Conservation (phyloP, 2,888 invertebrate genomes). For the Mantis religiosa region DNA sequence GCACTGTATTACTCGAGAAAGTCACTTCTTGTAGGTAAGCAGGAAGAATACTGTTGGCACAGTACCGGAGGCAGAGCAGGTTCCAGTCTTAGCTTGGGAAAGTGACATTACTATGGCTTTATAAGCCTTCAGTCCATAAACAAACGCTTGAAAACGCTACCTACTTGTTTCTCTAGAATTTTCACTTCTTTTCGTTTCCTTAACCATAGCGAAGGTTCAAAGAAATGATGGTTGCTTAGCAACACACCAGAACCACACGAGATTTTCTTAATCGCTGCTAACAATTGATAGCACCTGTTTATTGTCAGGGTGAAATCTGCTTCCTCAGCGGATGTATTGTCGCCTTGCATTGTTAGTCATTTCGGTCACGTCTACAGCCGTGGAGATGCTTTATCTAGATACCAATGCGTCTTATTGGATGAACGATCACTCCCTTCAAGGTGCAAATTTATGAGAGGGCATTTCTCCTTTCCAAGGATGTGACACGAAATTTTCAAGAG, state of each 20-base stretch:
- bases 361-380: constrained; percentile 2
- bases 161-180: background rate
- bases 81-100: background rate
- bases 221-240: too few species aligned
- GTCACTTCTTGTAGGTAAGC: background rate
- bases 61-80: background rate
- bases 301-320: background rate
- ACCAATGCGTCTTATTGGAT: background rate
- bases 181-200: background rate
- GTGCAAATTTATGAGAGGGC: too few species aligned
- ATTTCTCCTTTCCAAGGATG: too few species aligned
- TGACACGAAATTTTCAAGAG: too few species aligned
- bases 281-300: too few species aligned
- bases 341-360: background rate
- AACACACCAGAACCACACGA: too few species aligned
- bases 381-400: background rate
- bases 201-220: too few species aligned
- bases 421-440: too few species aligned
- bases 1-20: background rate
- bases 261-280: too few species aligned
- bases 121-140: background rate
- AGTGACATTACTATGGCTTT: background rate
- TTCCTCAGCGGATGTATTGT: background rate
- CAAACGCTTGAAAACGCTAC: background rate
- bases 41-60: background rate